These are phyloP conservation scores for Clupea harengus DNA, from an alignment of 2,113 vertebrate species.

Conservation along the genomic window DNA sequence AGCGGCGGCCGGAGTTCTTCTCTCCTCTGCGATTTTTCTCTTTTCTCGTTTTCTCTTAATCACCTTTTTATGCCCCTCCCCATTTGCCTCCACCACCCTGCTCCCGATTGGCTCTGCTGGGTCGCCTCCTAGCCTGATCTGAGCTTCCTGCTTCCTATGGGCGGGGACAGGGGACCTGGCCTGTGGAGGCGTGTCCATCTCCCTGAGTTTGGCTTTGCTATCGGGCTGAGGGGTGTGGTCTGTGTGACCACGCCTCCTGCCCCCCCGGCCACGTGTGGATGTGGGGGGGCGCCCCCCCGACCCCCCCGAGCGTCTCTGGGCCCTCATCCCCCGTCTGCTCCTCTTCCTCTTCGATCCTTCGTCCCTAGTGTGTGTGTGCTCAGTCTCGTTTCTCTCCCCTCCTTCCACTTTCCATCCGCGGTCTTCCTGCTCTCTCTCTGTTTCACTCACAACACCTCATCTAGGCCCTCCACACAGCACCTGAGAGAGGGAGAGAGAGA, in stretches of 20 bases:
- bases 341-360: neutral
- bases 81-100: slow-evolving; percentile 51
- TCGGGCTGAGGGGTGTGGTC: slow-evolving; percentile 60
- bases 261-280: slow-evolving; percentile 60
- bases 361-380: neutral
- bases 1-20: no score
- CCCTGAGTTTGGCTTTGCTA: slow-evolving; percentile 59
- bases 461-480: neutral
- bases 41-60: slow-evolving; percentile 57
- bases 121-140: slow-evolving; percentile 44
- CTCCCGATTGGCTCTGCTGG: slow-evolving; percentile 55
- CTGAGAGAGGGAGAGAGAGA: neutral
- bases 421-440: no score
- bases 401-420: no score
- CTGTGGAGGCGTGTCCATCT: slow-evolving; percentile 59
- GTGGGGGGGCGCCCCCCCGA: neutral
- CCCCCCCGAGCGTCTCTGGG: slow-evolving; percentile 72
- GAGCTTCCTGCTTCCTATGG: slow-evolving; percentile 55
- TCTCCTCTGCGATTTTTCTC: slow-evolving; percentile 53
- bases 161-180: slow-evolving; percentile 51
- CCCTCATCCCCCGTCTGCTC: slow-evolving; percentile 74
- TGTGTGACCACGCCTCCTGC: slow-evolving; percentile 63
- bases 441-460: slow-evolving; percentile 16
- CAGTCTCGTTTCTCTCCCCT: no score
- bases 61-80: slow-evolving; percentile 63